A percentile compares a stretch with the other conserved stretches of the same genome.
Conservation (phyloP, 2,888 invertebrate genomes). For the Stenotaenia linearis region DNA sequence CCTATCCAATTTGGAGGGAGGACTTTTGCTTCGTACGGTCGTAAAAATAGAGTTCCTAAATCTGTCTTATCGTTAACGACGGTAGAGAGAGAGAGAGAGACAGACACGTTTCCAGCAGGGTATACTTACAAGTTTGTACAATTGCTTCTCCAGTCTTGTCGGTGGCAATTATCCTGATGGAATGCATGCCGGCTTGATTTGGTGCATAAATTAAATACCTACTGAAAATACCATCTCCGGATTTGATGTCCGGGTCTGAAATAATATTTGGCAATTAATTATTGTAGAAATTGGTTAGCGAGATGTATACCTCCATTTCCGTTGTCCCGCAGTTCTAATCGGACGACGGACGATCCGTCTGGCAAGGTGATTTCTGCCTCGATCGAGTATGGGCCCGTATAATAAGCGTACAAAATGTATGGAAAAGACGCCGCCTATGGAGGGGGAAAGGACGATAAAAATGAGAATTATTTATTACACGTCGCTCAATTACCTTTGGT, state of each 20-base stretch:
- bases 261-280: neutral
- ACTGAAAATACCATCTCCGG: neutral
- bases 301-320: neutral
- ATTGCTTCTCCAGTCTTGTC: neutral
- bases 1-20: neutral
- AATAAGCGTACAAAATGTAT: neutral
- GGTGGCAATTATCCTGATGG: neutral
- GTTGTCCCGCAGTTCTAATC: neutral
- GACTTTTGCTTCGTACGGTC: neutral
- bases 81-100: too few relatives aligned
- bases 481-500: neutral
- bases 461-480: neutral
- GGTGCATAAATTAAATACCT: neutral
- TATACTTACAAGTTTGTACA: neutral
- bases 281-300: neutral
- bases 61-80: too few relatives aligned
- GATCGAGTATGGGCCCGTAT: neutral
- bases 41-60: neutral
- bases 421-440: too few relatives aligned
- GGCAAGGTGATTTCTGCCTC: neutral
- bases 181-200: neutral
- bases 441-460: too few relatives aligned
- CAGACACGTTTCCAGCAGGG: too few relatives aligned
- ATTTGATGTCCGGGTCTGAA: neutral
- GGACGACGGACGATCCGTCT: neutral